phyloP scores from a whole-genome alignment of 2,888 invertebrate genomes.

The Melanchra persicariae region DNA sequence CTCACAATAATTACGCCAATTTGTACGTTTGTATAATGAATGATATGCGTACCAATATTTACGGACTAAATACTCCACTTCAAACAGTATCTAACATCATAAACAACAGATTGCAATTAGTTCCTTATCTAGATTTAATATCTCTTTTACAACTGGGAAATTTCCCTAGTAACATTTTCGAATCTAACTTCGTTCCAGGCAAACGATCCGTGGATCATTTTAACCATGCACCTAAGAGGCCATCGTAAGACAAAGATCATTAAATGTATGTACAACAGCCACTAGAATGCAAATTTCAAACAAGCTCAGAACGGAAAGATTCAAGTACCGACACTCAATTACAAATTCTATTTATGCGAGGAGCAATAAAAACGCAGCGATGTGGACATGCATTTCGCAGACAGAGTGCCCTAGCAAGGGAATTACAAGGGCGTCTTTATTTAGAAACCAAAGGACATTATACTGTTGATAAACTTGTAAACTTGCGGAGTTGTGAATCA shows the following conservation, averaged over 20 bases:
- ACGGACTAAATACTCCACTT: not conserved
- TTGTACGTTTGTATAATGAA: conserved; percentile 11
- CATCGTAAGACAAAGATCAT: conserved; percentile 4
- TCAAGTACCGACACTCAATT: conserved; percentile 34
- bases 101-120: conserved; percentile 28
- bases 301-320: conserved; percentile 36
- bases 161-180: conserved; percentile 1
- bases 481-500: conserved; percentile 38
- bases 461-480: conserved; percentile 42
- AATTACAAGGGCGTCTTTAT: conserved; percentile 57
- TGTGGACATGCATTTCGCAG: conserved; percentile 30
- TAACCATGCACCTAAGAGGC: not conserved
- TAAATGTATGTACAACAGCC: conserved; percentile 7
- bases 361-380: conserved; percentile 46
- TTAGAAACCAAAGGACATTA: conserved; percentile 52
- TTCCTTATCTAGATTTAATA: conserved; percentile 30
- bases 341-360: conserved; percentile 39
- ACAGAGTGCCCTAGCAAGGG: conserved; percentile 49
- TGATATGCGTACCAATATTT: conserved; percentile 1
- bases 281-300: conserved; percentile 37
- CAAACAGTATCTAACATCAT: conserved; percentile 13
- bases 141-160: conserved; percentile 3
- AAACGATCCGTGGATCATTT: not conserved
- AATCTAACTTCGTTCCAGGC: not conserved
- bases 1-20: conserved; percentile 5